Evolutionary conservation across 2,113 vertebrate species (phyloP), one percentile per base, ranked within the genome.

Genomic region (Xiphophorus hellerii): DNA sequence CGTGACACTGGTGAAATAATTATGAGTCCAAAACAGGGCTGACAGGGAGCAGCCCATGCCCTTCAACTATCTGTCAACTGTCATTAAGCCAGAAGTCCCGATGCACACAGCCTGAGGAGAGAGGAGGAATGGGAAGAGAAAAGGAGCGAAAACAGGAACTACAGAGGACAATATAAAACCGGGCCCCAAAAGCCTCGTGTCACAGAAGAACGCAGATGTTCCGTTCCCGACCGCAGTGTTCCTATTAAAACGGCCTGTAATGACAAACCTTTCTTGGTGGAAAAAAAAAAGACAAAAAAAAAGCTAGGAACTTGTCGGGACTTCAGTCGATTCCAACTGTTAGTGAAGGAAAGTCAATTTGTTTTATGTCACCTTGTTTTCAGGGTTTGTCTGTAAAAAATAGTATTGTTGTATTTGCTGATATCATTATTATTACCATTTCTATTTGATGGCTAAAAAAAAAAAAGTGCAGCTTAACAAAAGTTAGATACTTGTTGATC

Each of bases 1-100:
- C 95, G 96, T 98, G 98, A 98, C 98, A 98, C 97, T 93, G 95
- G 96, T 97, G 97, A 98, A 97, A 98, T 99, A 98, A 98, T 98
- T 98, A 98, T 97, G 97, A 99, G 98, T 96, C 97, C 97, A 98
- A 98, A 97, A 97, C 94, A 93, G 95, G 95, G 96, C 96, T 97
- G 97, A 98, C 97, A 97, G 97, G 96, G 96, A 98, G 97, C 97
- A 97, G 97, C 96, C 97, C 95, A 93, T 95, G 95, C 95, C 96
- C 96, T 97, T 97, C 96, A 98, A 96, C 96, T 95, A 95, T 95
- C 95, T 96, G 97, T 97, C 97, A 98, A 95, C 94, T 95, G 95
- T 96, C 96, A 97, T 97, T 96, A 98, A 95, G 96, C 96, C 94
- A 84, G 96, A 37, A 95, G 95, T 92, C 94, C 93, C 89, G 90